These are phyloP conservation scores for Melanostoma mellinum DNA, from an alignment of 2,888 invertebrate genomes.

Conservation along the genomic window DNA sequence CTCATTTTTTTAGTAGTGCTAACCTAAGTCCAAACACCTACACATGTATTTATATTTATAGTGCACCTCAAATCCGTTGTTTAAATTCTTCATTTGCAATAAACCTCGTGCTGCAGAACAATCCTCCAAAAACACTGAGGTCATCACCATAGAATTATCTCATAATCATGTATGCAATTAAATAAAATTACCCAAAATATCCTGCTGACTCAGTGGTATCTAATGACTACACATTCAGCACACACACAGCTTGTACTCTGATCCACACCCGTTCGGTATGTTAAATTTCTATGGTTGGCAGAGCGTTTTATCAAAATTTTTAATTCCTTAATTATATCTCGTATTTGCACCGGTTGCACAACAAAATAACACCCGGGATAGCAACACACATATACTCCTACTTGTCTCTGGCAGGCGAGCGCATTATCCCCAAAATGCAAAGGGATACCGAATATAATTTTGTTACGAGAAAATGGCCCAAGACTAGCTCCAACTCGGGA, in stretches of 20 bases:
- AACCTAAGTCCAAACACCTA: too few relatives aligned
- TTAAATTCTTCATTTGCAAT: neutral
- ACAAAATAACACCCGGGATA: conserved; percentile 58
- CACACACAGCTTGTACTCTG: neutral
- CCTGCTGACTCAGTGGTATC: conserved; percentile 53
- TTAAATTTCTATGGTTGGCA: conserved; percentile 56
- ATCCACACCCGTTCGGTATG: conserved; percentile 13
- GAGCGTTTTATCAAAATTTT: conserved; percentile 54
- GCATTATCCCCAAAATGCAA: conserved; percentile 42
- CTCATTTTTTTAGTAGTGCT: too few relatives aligned
- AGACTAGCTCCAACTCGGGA: neutral
- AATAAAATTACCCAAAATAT: conserved; percentile 61
- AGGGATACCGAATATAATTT: conserved; percentile 55
- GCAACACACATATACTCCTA: conserved; percentile 1
- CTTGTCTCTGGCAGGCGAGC: neutral
- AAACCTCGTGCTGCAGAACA: neutral
- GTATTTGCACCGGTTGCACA: conserved; percentile 65
- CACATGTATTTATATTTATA: too few relatives aligned
- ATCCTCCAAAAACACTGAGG: conserved; percentile 11
- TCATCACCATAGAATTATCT: conserved; percentile 41
- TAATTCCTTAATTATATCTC: conserved; percentile 58
- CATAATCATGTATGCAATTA: conserved; percentile 59
- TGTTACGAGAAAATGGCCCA: conserved; percentile 37
- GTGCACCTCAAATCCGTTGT: too few relatives aligned
- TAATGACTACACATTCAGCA: conserved; percentile 50